A percentile compares a stretch with the other conserved stretches of the same genome.
phyloP scores from a whole-genome alignment of 2,113 vertebrate species.

The Carassius gibelio region DNA sequence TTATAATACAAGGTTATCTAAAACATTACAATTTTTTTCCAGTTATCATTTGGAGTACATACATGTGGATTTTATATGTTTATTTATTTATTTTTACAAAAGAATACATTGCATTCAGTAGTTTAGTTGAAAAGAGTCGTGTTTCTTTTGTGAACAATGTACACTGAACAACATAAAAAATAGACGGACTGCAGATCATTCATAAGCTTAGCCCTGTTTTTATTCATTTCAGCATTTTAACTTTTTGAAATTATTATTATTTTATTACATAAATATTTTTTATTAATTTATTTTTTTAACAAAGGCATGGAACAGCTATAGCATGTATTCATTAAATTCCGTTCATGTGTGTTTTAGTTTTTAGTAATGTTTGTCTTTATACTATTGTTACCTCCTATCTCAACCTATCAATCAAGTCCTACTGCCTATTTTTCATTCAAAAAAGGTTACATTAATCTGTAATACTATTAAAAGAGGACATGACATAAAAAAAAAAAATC shows the following conservation, averaged over 20 bases:
- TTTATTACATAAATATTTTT: too few relatives aligned
- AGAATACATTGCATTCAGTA: too few relatives aligned
- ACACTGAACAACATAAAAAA: not conserved
- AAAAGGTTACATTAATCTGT: not conserved
- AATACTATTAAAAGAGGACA: not conserved
- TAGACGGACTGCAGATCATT: not conserved
- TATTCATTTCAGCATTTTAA: not conserved
- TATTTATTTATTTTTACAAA: too few relatives aligned
- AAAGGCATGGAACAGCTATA: not conserved
- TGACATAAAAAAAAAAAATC: conserved; percentile 3
- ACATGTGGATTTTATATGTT: too few relatives aligned
- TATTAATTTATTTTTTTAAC: not conserved
- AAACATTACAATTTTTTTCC: too few relatives aligned
- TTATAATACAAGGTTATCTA: too few relatives aligned
- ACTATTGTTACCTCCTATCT: not conserved
- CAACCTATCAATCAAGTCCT: not conserved
- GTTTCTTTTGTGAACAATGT: not conserved
- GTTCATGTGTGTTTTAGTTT: not conserved
- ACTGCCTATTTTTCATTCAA: not conserved
- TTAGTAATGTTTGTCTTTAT: not conserved
- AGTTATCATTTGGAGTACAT: too few relatives aligned
- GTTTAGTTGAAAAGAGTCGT: not conserved
- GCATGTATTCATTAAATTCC: not conserved
- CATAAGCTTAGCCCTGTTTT: not conserved
- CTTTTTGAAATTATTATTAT: not conserved